These are phyloP conservation scores for Agelaius phoeniceus DNA, from an alignment of 2,113 vertebrate genomes.

Conservation along the genomic window DNA sequence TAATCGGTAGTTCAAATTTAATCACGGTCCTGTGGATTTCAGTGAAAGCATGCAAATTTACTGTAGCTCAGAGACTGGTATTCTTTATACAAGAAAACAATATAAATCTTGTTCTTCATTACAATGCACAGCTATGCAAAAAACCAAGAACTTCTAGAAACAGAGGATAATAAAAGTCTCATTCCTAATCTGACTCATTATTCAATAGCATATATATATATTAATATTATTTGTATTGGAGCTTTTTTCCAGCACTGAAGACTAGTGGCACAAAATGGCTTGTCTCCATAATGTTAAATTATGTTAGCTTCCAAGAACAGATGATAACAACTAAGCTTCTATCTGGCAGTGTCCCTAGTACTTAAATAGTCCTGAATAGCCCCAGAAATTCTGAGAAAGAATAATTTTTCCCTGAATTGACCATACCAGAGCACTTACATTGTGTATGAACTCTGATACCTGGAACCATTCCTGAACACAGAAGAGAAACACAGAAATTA, in stretches of 20 bases:
- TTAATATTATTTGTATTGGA: neutral
- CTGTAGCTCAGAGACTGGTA: constrained; percentile 11
- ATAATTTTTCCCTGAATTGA: neutral
- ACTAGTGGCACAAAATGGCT: neutral
- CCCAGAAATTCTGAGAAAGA: neutral
- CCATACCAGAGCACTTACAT: neutral
- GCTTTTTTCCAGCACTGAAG: neutral
- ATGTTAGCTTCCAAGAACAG: neutral
- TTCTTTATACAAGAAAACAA: constrained; percentile 28
- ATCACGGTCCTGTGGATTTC: constrained; percentile 39
- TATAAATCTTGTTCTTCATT: constrained; percentile 25
- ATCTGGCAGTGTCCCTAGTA: neutral
- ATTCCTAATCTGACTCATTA: neutral
- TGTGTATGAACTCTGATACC: neutral
- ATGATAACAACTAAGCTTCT: neutral
- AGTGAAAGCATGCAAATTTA: constrained; percentile 43
- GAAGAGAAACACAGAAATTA: neutral
- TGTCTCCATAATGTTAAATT: neutral
- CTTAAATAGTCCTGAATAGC: neutral
- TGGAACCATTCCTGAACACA: neutral
- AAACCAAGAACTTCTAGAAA: neutral
- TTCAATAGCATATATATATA: neutral
- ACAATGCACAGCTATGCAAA: neutral
- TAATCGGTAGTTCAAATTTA: constrained; percentile 52
- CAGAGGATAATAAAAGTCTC: neutral